Conservation (phyloP, 2,797 vertebrate genomes). For the Caiman crocodilus region DNA sequence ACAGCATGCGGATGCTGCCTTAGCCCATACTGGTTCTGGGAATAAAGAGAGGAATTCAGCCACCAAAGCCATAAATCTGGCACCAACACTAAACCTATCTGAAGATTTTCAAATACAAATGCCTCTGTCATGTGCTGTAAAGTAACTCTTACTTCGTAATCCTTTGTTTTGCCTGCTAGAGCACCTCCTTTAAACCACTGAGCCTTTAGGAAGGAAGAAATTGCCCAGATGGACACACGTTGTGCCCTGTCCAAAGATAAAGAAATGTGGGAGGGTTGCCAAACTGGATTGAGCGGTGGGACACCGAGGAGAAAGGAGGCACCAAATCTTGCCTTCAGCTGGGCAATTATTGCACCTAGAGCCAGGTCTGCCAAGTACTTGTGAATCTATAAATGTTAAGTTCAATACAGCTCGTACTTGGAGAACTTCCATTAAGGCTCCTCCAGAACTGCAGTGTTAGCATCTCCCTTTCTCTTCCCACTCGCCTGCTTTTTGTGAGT, state of each 20-base stretch:
- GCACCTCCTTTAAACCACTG: neutral
- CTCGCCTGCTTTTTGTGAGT: neutral
- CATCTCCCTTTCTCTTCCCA: neutral
- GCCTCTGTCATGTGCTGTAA: neutral
- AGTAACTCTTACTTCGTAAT: neutral
- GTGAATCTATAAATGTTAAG: neutral
- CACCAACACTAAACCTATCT: neutral
- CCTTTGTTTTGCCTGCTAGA: neutral
- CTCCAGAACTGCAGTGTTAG: neutral
- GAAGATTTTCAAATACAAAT: neutral
- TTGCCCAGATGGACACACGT: neutral
- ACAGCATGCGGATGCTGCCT: neutral
- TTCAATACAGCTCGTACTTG: neutral
- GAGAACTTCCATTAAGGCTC: neutral
- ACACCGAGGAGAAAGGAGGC: neutral
- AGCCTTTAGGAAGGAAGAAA: neutral
- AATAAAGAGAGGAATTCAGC: neutral
- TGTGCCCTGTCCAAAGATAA: neutral
- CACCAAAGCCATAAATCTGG: neutral
- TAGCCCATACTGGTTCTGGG: neutral
- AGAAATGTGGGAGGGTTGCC: neutral
- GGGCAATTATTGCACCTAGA: neutral
- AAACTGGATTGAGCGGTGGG: neutral
- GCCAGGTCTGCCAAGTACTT: neutral
- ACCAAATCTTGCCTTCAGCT: neutral